These are phyloP conservation scores for Ceuthmochares aereus DNA, from an alignment of 2,113 vertebrate genomes.

Conservation along the genomic window DNA sequence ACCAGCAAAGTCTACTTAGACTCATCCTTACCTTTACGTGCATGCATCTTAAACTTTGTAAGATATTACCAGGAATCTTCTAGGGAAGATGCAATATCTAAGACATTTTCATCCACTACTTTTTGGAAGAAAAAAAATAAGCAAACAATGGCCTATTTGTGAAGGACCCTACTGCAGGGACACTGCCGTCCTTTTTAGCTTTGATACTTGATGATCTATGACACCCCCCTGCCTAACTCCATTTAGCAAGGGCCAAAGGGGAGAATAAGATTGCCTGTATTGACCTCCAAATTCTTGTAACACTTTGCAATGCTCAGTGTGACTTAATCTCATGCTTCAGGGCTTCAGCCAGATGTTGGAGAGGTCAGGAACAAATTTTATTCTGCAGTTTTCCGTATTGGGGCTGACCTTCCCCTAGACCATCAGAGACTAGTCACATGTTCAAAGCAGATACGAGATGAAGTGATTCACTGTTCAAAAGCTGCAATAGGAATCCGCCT, in stretches of 20 bases:
- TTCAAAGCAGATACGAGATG: neutral
- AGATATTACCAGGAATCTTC: neutral
- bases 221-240: neutral
- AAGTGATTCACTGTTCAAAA: constrained; percentile 2
- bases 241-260: constrained; percentile 1
- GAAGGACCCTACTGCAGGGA: neutral
- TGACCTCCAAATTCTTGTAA: neutral
- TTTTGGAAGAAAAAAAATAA: neutral
- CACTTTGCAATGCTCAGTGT: neutral
- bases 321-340: constrained; percentile 2
- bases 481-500: fast-evolving
- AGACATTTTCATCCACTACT: neutral
- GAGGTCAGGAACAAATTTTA: neutral
- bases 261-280: neutral
- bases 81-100: neutral
- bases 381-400: neutral
- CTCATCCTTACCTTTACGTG: neutral
- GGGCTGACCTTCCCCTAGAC: neutral
- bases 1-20: neutral
- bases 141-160: constrained; percentile 14
- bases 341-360: constrained; percentile 21
- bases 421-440: neutral
- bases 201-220: constrained; percentile 15
- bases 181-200: neutral
- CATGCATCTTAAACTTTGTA: neutral